These are phyloP conservation scores for Cryptus armator DNA, from an alignment of 2,888 invertebrate genomes.

Conservation along the genomic window DNA sequence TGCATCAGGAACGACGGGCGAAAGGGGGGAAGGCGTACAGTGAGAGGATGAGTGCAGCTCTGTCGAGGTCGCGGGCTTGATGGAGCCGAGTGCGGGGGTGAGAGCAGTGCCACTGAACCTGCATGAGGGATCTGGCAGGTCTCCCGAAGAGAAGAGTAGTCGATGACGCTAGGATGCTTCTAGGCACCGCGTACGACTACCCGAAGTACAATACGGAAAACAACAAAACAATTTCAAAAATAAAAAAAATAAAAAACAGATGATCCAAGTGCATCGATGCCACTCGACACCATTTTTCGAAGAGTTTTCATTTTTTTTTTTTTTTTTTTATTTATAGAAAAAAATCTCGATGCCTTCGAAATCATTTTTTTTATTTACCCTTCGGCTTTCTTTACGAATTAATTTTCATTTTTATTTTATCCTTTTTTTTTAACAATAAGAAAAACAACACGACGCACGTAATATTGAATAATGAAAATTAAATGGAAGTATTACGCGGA, in stretches of 20 bases:
- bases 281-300: slow-evolving; percentile 39
- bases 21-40: not conserved
- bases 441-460: no score
- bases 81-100: slow-evolving; percentile 33
- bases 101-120: slow-evolving; percentile 29
- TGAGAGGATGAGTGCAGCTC: slow-evolving; percentile 39
- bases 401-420: no score
- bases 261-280: slow-evolving; percentile 9
- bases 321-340: not conserved
- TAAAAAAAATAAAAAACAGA: not conserved
- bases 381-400: not conserved
- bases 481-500: not conserved
- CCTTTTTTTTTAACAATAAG: no score
- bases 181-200: slow-evolving; percentile 8
- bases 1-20: not conserved
- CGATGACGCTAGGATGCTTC: slow-evolving; percentile 37
- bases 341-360: not conserved
- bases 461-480: slow-evolving; percentile 22
- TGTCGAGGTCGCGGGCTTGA: slow-evolving; percentile 52
- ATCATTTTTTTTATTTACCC: not conserved
- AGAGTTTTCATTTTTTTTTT: not conserved
- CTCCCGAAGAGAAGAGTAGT: slow-evolving; percentile 24
- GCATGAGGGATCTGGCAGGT: slow-evolving; percentile 22
- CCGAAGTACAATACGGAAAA: slow-evolving; percentile 23
- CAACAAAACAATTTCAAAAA: slow-evolving; percentile 18